Evolutionary conservation across 1,140 invertebrate species (phyloP).

Genomic region (Heliconius congener): DNA sequence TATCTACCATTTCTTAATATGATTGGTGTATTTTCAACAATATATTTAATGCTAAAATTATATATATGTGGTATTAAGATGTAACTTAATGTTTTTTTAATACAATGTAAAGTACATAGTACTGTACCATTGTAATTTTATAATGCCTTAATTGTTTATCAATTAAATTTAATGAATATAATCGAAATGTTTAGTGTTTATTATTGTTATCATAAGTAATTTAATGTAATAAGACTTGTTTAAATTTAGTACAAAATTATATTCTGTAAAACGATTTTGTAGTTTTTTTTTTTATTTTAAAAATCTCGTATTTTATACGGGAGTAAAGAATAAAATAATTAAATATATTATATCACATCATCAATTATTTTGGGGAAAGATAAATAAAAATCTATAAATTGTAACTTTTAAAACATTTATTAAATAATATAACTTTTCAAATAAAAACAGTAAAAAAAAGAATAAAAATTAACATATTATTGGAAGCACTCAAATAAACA

Average conservation of each 20-base stretch:
- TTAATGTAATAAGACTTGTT: too few relatives aligned
- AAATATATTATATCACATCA: too few relatives aligned
- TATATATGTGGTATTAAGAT: constrained; percentile 5
- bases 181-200: not conserved
- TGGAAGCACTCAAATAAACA: constrained; percentile 29
- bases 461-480: constrained; percentile 24
- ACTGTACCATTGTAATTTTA: not conserved
- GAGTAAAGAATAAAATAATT: too few relatives aligned
- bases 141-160: not conserved
- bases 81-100: not conserved
- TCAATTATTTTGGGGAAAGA: not conserved
- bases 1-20: too few relatives aligned
- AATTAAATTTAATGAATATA: not conserved
- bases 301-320: too few relatives aligned
- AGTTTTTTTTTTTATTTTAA: too few relatives aligned
- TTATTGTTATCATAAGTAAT: too few relatives aligned
- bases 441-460: constrained; percentile 32
- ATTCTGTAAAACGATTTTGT: too few relatives aligned
- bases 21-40: too few relatives aligned
- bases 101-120: not conserved
- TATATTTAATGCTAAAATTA: not conserved
- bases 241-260: too few relatives aligned
- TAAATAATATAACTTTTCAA: constrained; percentile 34
- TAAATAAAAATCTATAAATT: not conserved
- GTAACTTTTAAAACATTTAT: constrained; percentile 30